These are phyloP conservation scores for Homalodisca vitripennis DNA, from an alignment of 1,140 invertebrate species.

Conservation along the genomic window DNA sequence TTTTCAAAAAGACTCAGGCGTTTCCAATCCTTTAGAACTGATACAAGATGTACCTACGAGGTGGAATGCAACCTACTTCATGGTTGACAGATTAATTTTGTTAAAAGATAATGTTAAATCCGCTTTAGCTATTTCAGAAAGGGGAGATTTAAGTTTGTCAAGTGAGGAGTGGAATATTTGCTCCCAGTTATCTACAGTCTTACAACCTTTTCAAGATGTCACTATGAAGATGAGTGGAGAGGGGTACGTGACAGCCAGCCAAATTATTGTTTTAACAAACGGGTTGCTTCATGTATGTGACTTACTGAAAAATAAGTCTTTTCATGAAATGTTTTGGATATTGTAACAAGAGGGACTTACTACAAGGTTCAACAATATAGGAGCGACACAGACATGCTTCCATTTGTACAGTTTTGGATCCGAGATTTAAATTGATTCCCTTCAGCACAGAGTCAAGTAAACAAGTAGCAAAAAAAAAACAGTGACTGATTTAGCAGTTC, in stretches of 20 bases:
- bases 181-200: too few relatives aligned
- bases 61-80: constrained; percentile 47
- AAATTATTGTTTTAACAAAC: too few relatives aligned
- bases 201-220: too few relatives aligned
- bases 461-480: background rate
- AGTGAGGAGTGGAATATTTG: too few relatives aligned
- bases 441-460: background rate
- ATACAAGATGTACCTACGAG: constrained; percentile 44
- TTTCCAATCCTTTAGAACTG: constrained; percentile 36
- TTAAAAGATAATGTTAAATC: constrained; percentile 39
- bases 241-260: too few relatives aligned
- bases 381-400: constrained; percentile 44
- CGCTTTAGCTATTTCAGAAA: constrained; percentile 44
- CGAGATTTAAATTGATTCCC: constrained; percentile 13
- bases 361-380: constrained; percentile 42
- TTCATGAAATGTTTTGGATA: too few relatives aligned
- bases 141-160: too few relatives aligned
- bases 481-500: background rate
- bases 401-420: constrained; percentile 43
- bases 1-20: constrained; percentile 19
- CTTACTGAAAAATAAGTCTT: too few relatives aligned
- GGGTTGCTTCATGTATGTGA: too few relatives aligned
- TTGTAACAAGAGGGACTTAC: constrained; percentile 40
- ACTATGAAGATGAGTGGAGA: too few relatives aligned
- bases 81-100: constrained; percentile 46